Evolutionary conservation across 2,113 vertebrate genomes (phyloP).

Genomic region (Ceratotherium simum): DNA sequence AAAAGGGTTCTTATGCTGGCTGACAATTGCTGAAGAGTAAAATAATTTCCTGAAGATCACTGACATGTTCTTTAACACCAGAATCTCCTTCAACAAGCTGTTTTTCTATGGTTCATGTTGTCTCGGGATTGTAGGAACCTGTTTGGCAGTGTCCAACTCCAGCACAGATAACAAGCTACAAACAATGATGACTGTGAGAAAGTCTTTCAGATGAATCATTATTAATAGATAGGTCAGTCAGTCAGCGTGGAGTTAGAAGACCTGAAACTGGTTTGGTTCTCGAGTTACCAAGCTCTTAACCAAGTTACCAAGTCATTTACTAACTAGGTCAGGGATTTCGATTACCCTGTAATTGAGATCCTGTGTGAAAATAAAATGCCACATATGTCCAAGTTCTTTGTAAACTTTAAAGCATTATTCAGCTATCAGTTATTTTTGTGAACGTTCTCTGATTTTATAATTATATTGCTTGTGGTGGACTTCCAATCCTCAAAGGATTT

Average conservation of each 20-base stretch:
- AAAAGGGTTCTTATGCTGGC: slow-evolving; percentile 32
- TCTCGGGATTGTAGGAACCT: neutral
- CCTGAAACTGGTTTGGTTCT: neutral
- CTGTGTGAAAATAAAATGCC: slow-evolving; percentile 28
- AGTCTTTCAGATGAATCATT: neutral
- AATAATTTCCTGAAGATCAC: slow-evolving; percentile 20
- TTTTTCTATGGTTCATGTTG: rapidly evolving
- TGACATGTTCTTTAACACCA: slow-evolving; percentile 22
- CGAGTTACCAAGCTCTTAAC: neutral
- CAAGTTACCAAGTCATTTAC: neutral
- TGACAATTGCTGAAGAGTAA: slow-evolving; percentile 51
- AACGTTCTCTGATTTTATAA: neutral
- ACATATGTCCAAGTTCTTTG: neutral
- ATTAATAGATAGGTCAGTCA: neutral
- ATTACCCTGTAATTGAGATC: neutral
- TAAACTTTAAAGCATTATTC: neutral
- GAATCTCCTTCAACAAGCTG: neutral
- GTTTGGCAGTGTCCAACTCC: neutral
- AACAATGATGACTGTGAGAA: neutral
- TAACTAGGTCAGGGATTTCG: neutral
- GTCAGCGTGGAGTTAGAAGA: neutral
- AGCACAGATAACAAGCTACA: neutral
- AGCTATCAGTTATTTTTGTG: neutral
- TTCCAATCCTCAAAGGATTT: neutral
- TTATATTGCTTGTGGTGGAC: neutral